phyloP scores from a whole-genome alignment of 2,797 vertebrate species.

The Syndactyla subalaris region DNA sequence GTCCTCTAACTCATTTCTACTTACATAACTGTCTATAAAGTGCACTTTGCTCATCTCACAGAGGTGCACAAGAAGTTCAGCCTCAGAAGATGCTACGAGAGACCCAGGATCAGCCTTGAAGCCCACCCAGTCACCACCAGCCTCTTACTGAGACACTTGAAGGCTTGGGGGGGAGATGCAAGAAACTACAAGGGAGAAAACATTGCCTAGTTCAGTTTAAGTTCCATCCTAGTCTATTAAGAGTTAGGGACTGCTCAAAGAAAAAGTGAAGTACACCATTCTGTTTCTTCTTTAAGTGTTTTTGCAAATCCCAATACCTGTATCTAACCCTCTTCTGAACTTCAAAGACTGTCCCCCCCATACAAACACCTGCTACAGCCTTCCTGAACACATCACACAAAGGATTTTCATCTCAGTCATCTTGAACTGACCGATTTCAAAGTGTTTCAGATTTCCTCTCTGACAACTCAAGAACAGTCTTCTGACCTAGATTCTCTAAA shows the following conservation, averaged over 20 bases:
- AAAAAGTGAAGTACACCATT: not conserved
- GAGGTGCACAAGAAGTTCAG: not conserved
- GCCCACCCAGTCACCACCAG: not conserved
- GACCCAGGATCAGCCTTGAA: not conserved
- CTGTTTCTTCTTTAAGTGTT: not conserved
- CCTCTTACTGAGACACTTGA: not conserved
- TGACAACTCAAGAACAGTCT: not conserved
- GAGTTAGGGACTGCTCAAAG: not conserved
- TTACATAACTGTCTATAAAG: not conserved
- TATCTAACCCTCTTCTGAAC: not conserved
- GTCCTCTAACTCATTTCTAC: not conserved
- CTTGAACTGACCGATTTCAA: not conserved
- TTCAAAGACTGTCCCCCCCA: not conserved
- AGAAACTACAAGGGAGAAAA: not conserved
- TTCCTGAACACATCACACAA: not conserved
- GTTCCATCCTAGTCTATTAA: not conserved
- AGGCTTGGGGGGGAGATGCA: not conserved
- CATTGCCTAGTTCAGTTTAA: not conserved
- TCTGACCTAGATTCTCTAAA: slow-evolving; percentile 6
- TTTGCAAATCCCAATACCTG: fast-evolving
- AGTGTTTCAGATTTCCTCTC: not conserved
- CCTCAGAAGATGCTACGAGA: not conserved
- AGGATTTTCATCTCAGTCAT: not conserved
- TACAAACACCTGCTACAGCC: fast-evolving
- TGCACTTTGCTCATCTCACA: not conserved